Base-by-base conservation (phyloP, 2,888 invertebrate species). In the Tipula unca region DNA sequence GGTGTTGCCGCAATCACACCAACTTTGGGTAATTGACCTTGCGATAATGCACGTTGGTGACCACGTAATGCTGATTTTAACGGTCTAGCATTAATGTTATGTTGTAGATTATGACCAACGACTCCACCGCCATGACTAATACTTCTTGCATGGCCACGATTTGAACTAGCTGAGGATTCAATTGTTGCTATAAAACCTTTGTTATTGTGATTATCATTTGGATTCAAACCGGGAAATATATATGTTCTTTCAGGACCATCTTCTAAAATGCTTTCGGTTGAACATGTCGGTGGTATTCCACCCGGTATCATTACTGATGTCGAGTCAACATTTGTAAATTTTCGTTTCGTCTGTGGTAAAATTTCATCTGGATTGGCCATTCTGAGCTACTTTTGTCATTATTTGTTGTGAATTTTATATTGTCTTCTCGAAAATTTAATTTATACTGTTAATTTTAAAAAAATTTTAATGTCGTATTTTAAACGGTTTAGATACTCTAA, bases 31-130 rank as follows among this genome's bases (percentile, higher is more conserved):
- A 97, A 96, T 91, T 96, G 96, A 0, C 97, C 97, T 89, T 97
- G 97, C 5, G 96, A 96, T 88, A 96, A 94, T 85, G 97, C 97
- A 86, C 96, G 93, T 89, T 96, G 96, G 89, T 97, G 96, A 1
- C 96, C 94, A 86, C 94, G 94, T 89, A 94, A 90, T 36, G 93
- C 93, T 0, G 94, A 94, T 89, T 95, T 96, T 88, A 96, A 93
- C 3, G 95, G 95, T 42, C 96, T 92, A 4, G 93, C 92, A 85
- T 89, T 88, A 85, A 91, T 92, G 90, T 90, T 89, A 92, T 87
- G 91, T 91, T 86, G 92, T 69, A 69, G 10, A 20, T 13, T 69
- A 92, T 84, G 90, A 88, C 89, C 87, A 86, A 90, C 88, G 25
- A 92, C 91, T 32, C 93, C 93, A 86, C 96, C 96, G 85, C 96